A percentile compares a stretch with the other conserved stretches of the same genome.
Evolutionary conservation across 37 sponge, comb jelly and placozoan species (phyloP).

Genomic region (Theonella swinhoei): DNA sequence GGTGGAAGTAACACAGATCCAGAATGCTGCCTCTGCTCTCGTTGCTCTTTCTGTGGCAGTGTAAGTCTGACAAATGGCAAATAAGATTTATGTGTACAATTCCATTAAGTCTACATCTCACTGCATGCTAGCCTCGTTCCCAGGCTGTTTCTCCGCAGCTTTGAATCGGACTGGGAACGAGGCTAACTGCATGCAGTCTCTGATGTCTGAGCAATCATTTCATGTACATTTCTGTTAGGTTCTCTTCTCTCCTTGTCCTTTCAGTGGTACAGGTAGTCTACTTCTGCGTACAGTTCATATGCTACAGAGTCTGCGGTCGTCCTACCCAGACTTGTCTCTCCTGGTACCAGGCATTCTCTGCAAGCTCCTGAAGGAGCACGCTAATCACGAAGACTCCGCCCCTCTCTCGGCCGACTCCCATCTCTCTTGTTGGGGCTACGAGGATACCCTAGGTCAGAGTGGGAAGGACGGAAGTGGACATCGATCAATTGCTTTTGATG

Average conservation of each 20-base stretch:
- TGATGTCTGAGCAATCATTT: background rate
- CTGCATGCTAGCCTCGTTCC: too few species aligned
- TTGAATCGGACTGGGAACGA: too few species aligned
- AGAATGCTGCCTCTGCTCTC: slow-evolving; percentile 76
- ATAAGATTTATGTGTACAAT: too few species aligned
- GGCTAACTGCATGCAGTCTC: too few species aligned
- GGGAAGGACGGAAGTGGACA: slow-evolving; percentile 36
- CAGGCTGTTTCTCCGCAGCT: too few species aligned
- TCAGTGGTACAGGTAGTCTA: slow-evolving; percentile 65
- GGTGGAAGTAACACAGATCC: slow-evolving; percentile 17
- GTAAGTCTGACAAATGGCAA: slow-evolving; percentile 66
- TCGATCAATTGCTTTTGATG: slow-evolving; percentile 78
- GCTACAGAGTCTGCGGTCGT: slow-evolving; percentile 46
- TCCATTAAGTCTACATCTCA: too few species aligned
- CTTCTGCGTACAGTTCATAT: slow-evolving; percentile 66
- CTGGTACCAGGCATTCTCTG: slow-evolving; percentile 47
- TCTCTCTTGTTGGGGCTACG: slow-evolving; percentile 69
- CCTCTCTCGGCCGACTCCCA: slow-evolving; percentile 49
- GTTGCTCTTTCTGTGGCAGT: slow-evolving; percentile 80
- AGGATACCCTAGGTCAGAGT: slow-evolving; percentile 44
- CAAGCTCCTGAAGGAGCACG: slow-evolving; percentile 50
- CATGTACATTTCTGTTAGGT: too few species aligned
- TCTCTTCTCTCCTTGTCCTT: too few species aligned
- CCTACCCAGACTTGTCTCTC: slow-evolving; percentile 32
- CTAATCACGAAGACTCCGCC: slow-evolving; percentile 39